Conservation (phyloP, 64 coral and sea anemone species). For the Dendronephthya gigantea region DNA sequence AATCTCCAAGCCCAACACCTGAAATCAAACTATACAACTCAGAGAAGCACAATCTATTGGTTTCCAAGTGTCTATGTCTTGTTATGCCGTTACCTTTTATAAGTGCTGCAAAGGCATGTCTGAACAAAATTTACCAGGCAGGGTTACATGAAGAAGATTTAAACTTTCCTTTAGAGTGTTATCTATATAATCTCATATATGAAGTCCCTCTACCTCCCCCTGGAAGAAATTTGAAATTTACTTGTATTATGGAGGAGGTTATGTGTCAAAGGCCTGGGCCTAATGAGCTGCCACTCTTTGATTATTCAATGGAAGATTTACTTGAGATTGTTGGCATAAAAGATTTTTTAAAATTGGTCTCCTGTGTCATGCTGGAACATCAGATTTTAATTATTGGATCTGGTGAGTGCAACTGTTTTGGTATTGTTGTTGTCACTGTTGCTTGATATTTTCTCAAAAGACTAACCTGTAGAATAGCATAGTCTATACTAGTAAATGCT, state of each 20-base stretch:
- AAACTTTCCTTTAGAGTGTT: conserved; percentile 61
- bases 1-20: not conserved
- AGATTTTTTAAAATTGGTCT: conserved; percentile 72
- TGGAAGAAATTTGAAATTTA: conserved; percentile 89
- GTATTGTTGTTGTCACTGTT: not conserved
- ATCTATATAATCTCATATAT: conserved; percentile 92
- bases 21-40: not conserved
- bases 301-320: conserved; percentile 77
- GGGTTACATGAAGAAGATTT: conserved; percentile 44
- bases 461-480: not conserved
- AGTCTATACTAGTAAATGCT: not conserved
- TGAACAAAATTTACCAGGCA: conserved; percentile 53
- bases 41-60: conserved; percentile 60
- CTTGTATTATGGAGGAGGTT: conserved; percentile 44
- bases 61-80: conserved; percentile 69
- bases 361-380: conserved; percentile 78
- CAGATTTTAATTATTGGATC: conserved; percentile 76
- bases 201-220: conserved; percentile 84
- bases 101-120: conserved; percentile 56
- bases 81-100: conserved; percentile 78
- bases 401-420: conserved; percentile 39
- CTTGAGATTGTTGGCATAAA: conserved; percentile 66
- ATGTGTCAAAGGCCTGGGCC: conserved; percentile 75
- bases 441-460: too few relatives aligned
- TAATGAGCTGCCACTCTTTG: conserved; percentile 94